Conservation (phyloP, 53 echinoderm and acorn worm genomes). For the Temnopleurus reevesii region DNA sequence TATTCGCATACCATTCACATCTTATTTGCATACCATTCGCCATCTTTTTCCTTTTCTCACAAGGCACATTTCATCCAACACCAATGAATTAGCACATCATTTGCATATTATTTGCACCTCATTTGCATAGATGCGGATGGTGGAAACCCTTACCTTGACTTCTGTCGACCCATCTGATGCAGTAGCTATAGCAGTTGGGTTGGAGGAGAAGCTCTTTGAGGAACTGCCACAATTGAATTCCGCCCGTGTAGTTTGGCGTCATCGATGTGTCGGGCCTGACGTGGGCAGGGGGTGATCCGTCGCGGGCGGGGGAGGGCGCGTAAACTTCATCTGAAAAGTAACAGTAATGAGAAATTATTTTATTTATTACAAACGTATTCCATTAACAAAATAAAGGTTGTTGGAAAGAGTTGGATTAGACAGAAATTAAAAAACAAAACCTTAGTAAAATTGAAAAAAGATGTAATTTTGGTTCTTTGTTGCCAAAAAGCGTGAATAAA, state of each 20-base stretch:
- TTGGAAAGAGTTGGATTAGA: background rate
- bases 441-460: background rate
- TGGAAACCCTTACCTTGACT: conserved; percentile 71
- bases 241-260: conserved; percentile 95
- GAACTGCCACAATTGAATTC: conserved; percentile 98
- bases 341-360: background rate
- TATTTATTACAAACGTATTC: too few species aligned
- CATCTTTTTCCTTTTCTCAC: too few species aligned
- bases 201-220: conserved; percentile 92
- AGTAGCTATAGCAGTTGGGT: conserved; percentile 93
- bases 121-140: conserved; percentile 31
- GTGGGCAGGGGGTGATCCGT: too few species aligned
- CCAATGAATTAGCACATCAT: background rate
- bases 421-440: background rate
- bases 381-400: background rate
- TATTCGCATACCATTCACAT: background rate
- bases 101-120: conserved; percentile 9
- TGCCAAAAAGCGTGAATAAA: too few species aligned
- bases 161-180: conserved; percentile 96
- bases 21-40: background rate
- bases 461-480: too few species aligned
- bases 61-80: too few species aligned
- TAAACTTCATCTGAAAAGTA: conserved; percentile 71
- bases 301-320: conserved; percentile 68
- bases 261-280: conserved; percentile 89